Percentiles rank a stretch among this genome's conserved stretches.
phyloP scores from a whole-genome alignment of 2,797 vertebrate genomes.

The Pempheris klunzingeri region DNA sequence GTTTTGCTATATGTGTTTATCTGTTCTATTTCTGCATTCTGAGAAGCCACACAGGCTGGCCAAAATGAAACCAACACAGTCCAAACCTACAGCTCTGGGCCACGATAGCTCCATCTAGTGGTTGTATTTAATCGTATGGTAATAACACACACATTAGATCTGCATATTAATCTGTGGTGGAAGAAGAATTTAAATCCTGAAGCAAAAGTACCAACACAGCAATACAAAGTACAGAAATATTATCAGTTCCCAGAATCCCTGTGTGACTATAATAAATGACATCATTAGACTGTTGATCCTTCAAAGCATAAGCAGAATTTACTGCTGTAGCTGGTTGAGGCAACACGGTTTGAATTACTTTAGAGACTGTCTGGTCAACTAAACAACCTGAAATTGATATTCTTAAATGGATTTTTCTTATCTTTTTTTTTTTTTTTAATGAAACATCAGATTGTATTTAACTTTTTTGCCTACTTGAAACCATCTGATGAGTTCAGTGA shows the following conservation, averaged over 20 bases:
- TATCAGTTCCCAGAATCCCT: too few relatives aligned
- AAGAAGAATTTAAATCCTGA: background rate
- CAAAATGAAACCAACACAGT: conserved; percentile 35
- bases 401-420: background rate
- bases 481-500: background rate
- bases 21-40: conserved; percentile 73
- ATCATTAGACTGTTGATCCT: too few relatives aligned
- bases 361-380: too few relatives aligned
- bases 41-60: conserved; percentile 40
- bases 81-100: background rate
- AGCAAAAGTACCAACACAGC: background rate
- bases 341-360: too few relatives aligned
- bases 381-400: background rate
- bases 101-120: conserved; percentile 63
- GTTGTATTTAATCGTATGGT: background rate
- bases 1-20: conserved; percentile 63
- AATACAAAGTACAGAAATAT: background rate
- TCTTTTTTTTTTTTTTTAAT: background rate
- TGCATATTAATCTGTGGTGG: background rate
- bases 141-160: background rate
- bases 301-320: too few relatives aligned
- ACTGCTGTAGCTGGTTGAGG: too few relatives aligned
- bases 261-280: too few relatives aligned
- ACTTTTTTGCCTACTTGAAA: background rate
- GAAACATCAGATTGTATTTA: background rate